A percentile compares a stretch with the other conserved stretches of the same genome.
phyloP scores from a whole-genome alignment of 1,140 invertebrate species.

The Drosophila littoralis region DNA sequence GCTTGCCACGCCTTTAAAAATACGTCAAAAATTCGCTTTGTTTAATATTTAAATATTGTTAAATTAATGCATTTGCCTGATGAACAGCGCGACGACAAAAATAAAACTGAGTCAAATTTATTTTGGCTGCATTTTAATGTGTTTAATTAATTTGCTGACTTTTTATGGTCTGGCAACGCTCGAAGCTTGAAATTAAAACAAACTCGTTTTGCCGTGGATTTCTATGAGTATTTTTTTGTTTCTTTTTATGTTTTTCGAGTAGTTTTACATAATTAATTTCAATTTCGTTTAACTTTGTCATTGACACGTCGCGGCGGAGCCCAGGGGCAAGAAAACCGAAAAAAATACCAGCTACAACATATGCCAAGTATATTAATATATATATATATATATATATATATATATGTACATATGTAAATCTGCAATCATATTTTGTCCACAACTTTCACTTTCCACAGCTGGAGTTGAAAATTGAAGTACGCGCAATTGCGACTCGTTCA shows the following conservation, averaged over 20 bases:
- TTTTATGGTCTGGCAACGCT: slow-evolving; percentile 10
- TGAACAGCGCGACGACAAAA: slow-evolving; percentile 18
- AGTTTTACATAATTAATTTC: slow-evolving; percentile 49
- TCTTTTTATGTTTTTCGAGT: not conserved
- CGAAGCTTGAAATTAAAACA: slow-evolving; percentile 20
- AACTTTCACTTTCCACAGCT: slow-evolving; percentile 46
- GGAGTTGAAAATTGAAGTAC: not conserved
- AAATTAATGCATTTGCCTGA: slow-evolving; percentile 22
- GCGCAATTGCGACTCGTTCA: slow-evolving; percentile 27
- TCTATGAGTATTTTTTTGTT: not conserved
- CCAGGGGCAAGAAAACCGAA: not conserved
- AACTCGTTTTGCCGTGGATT: slow-evolving; percentile 17
- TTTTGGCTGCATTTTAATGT: slow-evolving; percentile 5
- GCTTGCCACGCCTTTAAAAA: not conserved
- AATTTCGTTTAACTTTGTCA: slow-evolving; percentile 45
- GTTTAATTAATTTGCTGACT: slow-evolving; percentile 27
- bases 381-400: slow-evolving; percentile 1
- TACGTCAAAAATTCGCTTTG: slow-evolving; percentile 28
- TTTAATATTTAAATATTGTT: slow-evolving; percentile 37
- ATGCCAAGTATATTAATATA: not conserved
- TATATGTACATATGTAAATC: slow-evolving; percentile 10
- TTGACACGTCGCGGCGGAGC: slow-evolving; percentile 28
- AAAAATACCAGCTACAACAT: slow-evolving; percentile 14
- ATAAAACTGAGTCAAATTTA: slow-evolving; percentile 14
- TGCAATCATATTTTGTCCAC: slow-evolving; percentile 30